Evolutionary conservation across 2,888 invertebrate genomes (phyloP).

Genomic region (Apeira syringaria): DNA sequence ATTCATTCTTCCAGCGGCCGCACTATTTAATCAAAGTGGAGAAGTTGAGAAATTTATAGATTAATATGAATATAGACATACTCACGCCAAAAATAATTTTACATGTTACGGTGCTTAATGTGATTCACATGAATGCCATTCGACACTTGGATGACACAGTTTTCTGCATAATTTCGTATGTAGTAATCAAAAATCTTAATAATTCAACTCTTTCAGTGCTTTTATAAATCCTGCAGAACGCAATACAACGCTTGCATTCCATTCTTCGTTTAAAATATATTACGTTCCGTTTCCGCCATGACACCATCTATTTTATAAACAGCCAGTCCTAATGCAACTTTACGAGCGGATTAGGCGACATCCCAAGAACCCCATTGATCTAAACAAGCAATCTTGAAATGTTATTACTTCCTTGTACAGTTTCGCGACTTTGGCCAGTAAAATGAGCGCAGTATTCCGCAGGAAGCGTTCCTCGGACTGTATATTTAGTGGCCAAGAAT

Average conservation of each 20-base stretch:
- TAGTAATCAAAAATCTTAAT: no score
- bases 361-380: conserved; percentile 36
- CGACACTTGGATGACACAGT: no score
- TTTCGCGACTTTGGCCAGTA: conserved; percentile 50
- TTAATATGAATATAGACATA: no score
- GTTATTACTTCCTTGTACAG: conserved; percentile 35
- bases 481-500: conserved; percentile 77
- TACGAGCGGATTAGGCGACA: conserved; percentile 35
- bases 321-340: conserved; percentile 35
- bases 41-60: no score
- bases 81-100: no score
- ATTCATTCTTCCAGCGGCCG: no score
- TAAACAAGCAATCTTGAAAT: conserved; percentile 39
- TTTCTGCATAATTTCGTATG: no score
- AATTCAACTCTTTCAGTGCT: no score
- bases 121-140: no score
- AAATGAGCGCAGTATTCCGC: conserved; percentile 52
- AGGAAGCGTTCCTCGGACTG: conserved; percentile 56
- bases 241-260: conserved; percentile 18
- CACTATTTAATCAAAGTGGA: no score
- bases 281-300: conserved; percentile 27
- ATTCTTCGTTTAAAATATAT: conserved; percentile 27
- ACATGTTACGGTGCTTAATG: no score
- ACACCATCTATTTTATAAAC: conserved; percentile 32
- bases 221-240: conserved; percentile 2